Conservation (phyloP, 1,140 invertebrate genomes). For the Drosophila ercepeae region DNA sequence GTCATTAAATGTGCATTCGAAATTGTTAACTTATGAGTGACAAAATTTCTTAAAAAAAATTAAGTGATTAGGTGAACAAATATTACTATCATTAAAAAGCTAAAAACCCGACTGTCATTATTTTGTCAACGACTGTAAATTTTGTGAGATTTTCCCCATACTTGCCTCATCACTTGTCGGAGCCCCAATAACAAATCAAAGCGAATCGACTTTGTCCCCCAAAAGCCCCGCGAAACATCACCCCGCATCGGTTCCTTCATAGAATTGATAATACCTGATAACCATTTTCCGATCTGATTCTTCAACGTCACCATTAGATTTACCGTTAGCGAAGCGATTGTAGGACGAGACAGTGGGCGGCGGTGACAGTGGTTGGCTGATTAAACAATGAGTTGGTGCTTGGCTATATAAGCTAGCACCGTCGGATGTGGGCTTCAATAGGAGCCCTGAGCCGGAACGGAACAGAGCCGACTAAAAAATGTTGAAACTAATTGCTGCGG, state of each 20-base stretch:
- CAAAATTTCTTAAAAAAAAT: too few species aligned
- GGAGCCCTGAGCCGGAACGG: constrained; percentile 43
- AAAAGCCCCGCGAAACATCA: background rate
- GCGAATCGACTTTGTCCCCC: background rate
- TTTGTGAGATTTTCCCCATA: constrained; percentile 56
- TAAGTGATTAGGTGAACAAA: too few species aligned
- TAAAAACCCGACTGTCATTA: constrained; percentile 4
- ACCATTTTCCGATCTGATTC: constrained; percentile 12
- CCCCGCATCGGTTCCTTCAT: background rate
- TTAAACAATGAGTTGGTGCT: constrained; percentile 32
- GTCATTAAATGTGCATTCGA: too few species aligned
- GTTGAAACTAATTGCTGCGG: constrained; percentile 44
- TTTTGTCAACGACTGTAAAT: constrained; percentile 56
- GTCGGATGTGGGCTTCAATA: constrained; percentile 38
- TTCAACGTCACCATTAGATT: background rate
- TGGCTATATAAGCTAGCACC: constrained; percentile 47
- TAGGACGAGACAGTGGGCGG: background rate
- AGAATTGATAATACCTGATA: constrained; percentile 14
- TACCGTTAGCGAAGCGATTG: constrained; percentile 17
- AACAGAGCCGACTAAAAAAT: constrained; percentile 48
- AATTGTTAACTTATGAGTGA: too few species aligned
- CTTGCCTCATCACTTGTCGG: constrained; percentile 28
- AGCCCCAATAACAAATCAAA: constrained; percentile 29
- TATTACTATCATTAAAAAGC: background rate
- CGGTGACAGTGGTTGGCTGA: background rate